phyloP scores from a whole-genome alignment of 2,888 invertebrate species.

The Chouioia cunea region DNA sequence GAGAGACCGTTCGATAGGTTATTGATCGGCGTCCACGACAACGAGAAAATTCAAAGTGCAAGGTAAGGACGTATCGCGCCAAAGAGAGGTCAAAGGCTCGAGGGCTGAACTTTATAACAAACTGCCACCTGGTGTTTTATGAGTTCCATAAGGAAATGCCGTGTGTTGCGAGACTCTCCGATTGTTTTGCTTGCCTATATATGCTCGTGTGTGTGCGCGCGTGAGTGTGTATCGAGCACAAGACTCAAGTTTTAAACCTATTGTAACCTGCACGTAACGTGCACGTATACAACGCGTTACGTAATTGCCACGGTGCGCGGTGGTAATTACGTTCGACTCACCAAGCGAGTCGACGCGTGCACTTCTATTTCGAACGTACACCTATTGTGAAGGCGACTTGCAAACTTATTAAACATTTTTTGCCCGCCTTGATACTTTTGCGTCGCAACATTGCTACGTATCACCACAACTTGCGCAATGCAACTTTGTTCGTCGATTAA shows the following conservation, averaged over 20 bases:
- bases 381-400: too few species aligned
- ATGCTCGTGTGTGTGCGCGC: slow-evolving; percentile 25
- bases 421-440: too few species aligned
- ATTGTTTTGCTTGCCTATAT: slow-evolving; percentile 55
- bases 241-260: neutral
- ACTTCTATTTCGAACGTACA: too few species aligned
- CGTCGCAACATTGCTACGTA: too few species aligned
- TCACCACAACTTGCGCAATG: too few species aligned
- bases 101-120: slow-evolving; percentile 49
- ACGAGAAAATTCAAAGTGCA: slow-evolving; percentile 16
- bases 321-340: too few species aligned
- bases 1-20: slow-evolving; percentile 5
- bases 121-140: slow-evolving; percentile 59
- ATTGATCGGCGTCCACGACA: slow-evolving; percentile 22
- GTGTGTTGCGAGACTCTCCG: slow-evolving; percentile 43
- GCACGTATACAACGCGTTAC: slow-evolving; percentile 10
- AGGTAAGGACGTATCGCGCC: neutral
- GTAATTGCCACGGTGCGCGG: neutral
- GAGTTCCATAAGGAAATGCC: slow-evolving; percentile 63
- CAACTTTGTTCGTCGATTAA: too few species aligned
- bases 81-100: slow-evolving; percentile 11
- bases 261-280: neutral
- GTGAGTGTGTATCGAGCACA: slow-evolving; percentile 24
- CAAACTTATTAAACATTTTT: too few species aligned
- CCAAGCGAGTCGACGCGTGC: too few species aligned